Evolutionary conservation across 2,113 vertebrate genomes (phyloP), one percentile per base, ranked within the genome.

Genomic region (Corvus moneduloides): DNA sequence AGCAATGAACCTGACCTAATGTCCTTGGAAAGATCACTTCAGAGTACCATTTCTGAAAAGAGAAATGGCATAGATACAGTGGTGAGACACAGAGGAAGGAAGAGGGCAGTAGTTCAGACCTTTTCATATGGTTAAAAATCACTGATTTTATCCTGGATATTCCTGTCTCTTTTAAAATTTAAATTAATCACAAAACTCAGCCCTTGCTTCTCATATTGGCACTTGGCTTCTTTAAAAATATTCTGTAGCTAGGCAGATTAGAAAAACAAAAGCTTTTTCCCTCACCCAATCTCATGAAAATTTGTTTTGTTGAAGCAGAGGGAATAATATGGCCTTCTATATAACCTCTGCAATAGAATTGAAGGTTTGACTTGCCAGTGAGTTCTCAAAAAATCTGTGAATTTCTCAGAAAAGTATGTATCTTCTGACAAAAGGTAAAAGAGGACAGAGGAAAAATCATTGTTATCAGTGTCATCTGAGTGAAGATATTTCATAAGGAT

Each of bases 241-340:
- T 46, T 93, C 35, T 27, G 30, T 48, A 49, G 13, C 48, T 95
- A 92, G 95, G 87, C 59, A 94, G 84, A 93, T 91, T 84, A 82
- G 90, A 82, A 96, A 96, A 90, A 94, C 13, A 71, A 77, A 93
- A 83, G 13, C 7, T 14, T 55, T 87, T 79, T 56, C 33, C 26
- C 9, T 59, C 10, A 59, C 1, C 11, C 4, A 33, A 58, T 73
- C 68, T 75, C 63, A 94, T 35, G 76, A 94, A 95, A 90, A 64
- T 84, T 84, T 35, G 87, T 41, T 94, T 96, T 89, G 61, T 79
- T 95, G 74, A 97, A 95, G 64, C 78, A 62, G 66, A 64, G 68
- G 39, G 48, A 91, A 91, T 76, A 89, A 72, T 61, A 80, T 71
- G 75, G 24, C 59, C 44, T 96, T 94, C 24, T 30, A 58, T 26